Evolutionary conservation across 2,113 vertebrate species (phyloP).

Genomic region (Panurus biarmicus): DNA sequence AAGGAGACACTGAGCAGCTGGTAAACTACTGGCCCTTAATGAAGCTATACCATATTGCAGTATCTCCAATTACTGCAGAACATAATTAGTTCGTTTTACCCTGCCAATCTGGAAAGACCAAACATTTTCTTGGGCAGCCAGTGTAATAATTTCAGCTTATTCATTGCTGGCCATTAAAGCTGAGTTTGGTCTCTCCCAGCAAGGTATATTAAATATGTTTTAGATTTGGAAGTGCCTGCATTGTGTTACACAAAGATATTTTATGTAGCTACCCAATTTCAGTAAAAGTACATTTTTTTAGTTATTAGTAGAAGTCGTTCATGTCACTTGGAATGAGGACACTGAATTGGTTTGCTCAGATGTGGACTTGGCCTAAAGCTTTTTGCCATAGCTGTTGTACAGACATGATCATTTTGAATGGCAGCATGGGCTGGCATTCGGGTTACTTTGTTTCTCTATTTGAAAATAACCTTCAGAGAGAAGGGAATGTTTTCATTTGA

Average conservation of each 20-base stretch:
- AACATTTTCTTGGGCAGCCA: constrained; percentile 20
- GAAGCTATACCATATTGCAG: constrained; percentile 22
- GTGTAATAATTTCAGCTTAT: not conserved
- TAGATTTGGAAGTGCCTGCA: not conserved
- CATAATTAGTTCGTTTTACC: constrained; percentile 46
- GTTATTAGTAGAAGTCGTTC: not conserved
- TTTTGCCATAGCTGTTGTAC: not conserved
- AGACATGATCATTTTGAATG: not conserved
- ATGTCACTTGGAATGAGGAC: not conserved
- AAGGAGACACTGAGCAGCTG: constrained; percentile 54
- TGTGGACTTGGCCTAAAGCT: not conserved
- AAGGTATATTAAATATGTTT: not conserved
- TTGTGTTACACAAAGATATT: not conserved
- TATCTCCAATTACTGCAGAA: constrained; percentile 42
- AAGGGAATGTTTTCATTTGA: not conserved
- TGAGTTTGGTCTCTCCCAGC: not conserved
- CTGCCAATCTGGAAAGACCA: constrained; percentile 34
- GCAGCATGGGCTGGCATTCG: not conserved
- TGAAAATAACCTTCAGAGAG: not conserved
- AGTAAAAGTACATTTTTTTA: not conserved
- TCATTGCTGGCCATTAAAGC: not conserved
- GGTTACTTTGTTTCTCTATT: not conserved
- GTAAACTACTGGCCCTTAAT: constrained; percentile 56
- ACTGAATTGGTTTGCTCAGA: not conserved
- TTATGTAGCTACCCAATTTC: not conserved